Base-by-base conservation (phyloP, 2,113 vertebrate genomes). In the Balaeniceps rex region DNA sequence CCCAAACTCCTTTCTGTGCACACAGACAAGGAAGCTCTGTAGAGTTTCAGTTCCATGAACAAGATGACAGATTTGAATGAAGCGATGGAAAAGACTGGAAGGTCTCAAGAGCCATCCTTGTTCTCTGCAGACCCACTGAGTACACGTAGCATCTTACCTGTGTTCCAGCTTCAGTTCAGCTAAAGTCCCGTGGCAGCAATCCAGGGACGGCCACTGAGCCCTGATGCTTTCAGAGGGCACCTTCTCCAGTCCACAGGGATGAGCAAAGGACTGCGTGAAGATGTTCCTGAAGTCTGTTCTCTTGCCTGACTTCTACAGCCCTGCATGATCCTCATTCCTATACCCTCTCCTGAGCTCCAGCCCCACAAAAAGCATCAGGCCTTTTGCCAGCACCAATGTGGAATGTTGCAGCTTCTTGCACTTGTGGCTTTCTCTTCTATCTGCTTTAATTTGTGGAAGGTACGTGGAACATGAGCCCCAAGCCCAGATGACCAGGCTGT, bases 401-500 rank as follows among this genome's bases (percentile, higher is more conserved):
- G 44, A 89, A 65, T 2, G 1, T 2, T 26, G 29, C 52, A 81
- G 44, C 83, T 90, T 88, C 88, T 79, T 40, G 34, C 46, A 78
- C 69, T 76, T 40, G 47, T 18, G 42, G 24, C 57, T 93, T 80
- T 66, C 69, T 55, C 54, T 76, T 70, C 22, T 33, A 7, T 46
- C 55, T 71, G 69, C 60, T 79, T 55, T 33, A 25, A 78, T 63
- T 40, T 34, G 33, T 55, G 42, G 54, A 54, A 87, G 66, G 42
- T 28, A 28, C 0, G 0, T 9, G 29, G 71, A 75, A 83, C 0
- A 0, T 1, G 29, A 87, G 17, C 40, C 63, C 24, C 0, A 2
- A 80, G 65, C 71, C 51, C 31, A 22, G 47, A 36, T 54, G 81
- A 84, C 49, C 58, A 61, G 63, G 33, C 44, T 52, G 61, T 34